Conservation (phyloP, 2,113 vertebrate genomes). For the Labeo catla region DNA sequence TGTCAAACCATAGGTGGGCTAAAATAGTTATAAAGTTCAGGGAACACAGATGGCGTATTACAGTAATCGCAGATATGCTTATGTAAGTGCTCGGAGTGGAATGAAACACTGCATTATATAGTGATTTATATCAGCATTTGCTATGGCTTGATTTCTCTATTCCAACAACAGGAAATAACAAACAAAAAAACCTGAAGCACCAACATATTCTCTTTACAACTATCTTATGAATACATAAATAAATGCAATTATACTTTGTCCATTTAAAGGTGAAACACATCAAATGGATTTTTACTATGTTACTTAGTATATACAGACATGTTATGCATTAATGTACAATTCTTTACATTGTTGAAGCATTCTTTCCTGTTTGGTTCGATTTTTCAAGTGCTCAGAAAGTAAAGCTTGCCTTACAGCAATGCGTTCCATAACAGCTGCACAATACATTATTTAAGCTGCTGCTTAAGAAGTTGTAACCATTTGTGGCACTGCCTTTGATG, state of each 20-base stretch:
- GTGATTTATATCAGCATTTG: constrained; percentile 43
- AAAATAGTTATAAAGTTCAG: neutral
- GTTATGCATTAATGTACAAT: constrained; percentile 44
- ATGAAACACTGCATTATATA: constrained; percentile 28
- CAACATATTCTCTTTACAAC: constrained; percentile 48
- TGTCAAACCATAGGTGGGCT: constrained; percentile 13
- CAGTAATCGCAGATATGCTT: constrained; percentile 28
- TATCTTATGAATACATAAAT: constrained; percentile 59
- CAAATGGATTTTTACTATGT: constrained; percentile 37
- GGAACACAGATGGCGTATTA: constrained; percentile 6
- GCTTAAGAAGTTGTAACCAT: constrained; percentile 20
- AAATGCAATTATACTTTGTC: constrained; percentile 48
- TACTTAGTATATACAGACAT: constrained; percentile 50
- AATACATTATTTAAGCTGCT: constrained; percentile 22
- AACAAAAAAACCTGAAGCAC: constrained; percentile 53
- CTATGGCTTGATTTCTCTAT: constrained; percentile 51
- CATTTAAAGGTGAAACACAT: constrained; percentile 41
- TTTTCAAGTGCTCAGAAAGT: constrained; percentile 45
- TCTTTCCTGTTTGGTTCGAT: constrained; percentile 34
- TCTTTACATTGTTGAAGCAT: constrained; percentile 35
- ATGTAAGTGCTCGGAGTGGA: constrained; percentile 8
- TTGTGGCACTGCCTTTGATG: constrained; percentile 10
- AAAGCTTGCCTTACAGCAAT: constrained; percentile 52
- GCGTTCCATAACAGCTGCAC: constrained; percentile 33
- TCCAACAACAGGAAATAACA: constrained; percentile 42